phyloP scores from a whole-genome alignment of 2,113 vertebrate genomes.

The Atherinomorus stipes region DNA sequence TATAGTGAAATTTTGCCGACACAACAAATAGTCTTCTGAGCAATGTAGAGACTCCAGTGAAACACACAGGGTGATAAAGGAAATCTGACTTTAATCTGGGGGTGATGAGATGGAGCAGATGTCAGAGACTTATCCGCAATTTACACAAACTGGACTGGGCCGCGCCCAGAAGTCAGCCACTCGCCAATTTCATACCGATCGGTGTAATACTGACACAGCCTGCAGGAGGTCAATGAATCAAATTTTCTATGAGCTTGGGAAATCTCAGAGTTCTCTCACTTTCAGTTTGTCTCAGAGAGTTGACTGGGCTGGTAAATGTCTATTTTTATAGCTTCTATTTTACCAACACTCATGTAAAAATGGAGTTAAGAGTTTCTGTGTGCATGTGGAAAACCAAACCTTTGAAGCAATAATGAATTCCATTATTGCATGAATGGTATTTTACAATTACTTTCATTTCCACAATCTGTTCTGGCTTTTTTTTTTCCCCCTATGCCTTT shows the following conservation, averaged over 20 bases:
- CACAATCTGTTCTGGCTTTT: not conserved
- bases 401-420: not conserved
- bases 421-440: not conserved
- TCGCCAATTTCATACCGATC: conserved; percentile 33
- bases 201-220: conserved; percentile 20
- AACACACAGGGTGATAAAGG: conserved; percentile 50
- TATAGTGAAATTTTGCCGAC: conserved; percentile 24
- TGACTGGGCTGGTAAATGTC: conserved; percentile 2
- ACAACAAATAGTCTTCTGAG: conserved; percentile 34
- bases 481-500: conserved; percentile 11
- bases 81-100: conserved; percentile 65
- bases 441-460: not conserved
- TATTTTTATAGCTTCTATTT: not conserved
- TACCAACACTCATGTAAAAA: conserved; percentile 2
- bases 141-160: conserved; percentile 19
- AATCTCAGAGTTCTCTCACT: conserved; percentile 10
- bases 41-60: conserved; percentile 62
- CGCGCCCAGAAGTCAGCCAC: conserved; percentile 14
- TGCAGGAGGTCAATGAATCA: conserved; percentile 18
- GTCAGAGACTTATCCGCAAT: conserved; percentile 56
- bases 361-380: not conserved
- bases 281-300: conserved; percentile 14
- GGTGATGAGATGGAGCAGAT: conserved; percentile 65
- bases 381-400: not conserved
- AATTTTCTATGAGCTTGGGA: not conserved